phyloP scores from a whole-genome alignment of 2,888 invertebrate species.

The Dryocosmus kuriphilus region DNA sequence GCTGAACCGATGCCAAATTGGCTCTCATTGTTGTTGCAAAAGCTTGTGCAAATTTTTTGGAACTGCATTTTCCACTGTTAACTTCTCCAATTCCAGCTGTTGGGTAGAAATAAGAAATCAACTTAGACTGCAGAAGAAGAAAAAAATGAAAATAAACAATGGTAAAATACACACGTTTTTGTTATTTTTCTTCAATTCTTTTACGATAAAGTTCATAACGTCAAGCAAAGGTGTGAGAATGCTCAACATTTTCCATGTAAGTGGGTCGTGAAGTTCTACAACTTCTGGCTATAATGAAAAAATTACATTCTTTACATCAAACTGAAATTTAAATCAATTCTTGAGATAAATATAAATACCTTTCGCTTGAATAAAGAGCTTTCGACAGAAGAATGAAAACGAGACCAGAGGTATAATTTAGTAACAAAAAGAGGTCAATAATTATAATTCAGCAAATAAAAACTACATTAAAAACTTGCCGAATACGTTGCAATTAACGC shows the following conservation, averaged over 20 bases:
- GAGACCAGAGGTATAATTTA: constrained; percentile 95
- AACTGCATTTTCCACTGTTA: constrained; percentile 95
- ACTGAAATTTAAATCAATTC: constrained; percentile 45
- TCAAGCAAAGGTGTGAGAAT: constrained; percentile 95
- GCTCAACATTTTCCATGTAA: constrained; percentile 87
- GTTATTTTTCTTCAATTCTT: constrained; percentile 93
- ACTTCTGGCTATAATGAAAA: constrained; percentile 83
- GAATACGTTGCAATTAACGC: no score
- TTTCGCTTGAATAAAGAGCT: constrained; percentile 81
- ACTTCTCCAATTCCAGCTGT: constrained; percentile 86
- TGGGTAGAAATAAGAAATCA: constrained; percentile 29
- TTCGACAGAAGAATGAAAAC: constrained; percentile 85
- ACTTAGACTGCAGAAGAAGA: no score
- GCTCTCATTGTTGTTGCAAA: constrained; percentile 92
- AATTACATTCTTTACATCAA: constrained; percentile 69
- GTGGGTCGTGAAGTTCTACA: constrained; percentile 91
- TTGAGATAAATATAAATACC: constrained; percentile 74
- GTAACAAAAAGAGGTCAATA: constrained; percentile 94
- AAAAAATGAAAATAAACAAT: neutral
- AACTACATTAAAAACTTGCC: no score
- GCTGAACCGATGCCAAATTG: constrained; percentile 96
- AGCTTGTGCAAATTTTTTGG: constrained; percentile 95
- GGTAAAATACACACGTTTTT: constrained; percentile 80
- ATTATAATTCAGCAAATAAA: no score
- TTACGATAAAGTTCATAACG: constrained; percentile 94